phyloP scores from a whole-genome alignment of 1,140 invertebrate genomes.

The Helicorthomorpha holstii region DNA sequence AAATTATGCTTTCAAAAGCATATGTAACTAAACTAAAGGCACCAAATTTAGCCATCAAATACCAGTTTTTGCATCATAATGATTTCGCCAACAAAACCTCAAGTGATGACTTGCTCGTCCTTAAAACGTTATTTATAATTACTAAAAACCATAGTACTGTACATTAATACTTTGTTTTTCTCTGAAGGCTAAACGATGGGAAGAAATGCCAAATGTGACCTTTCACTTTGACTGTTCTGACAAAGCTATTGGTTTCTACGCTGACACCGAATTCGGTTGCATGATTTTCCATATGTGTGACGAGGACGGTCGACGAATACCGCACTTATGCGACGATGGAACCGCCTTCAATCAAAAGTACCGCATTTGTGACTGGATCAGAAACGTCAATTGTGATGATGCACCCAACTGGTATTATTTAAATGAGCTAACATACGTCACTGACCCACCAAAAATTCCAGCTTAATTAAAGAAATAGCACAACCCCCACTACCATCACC shows the following conservation, averaged over 20 bases:
- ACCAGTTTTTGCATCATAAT: no score
- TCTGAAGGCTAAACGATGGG: slow-evolving; percentile 37
- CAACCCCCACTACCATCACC: no score
- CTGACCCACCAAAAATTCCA: slow-evolving; percentile 31
- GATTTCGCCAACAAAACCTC: no score
- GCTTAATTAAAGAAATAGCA: no score
- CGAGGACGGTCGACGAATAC: slow-evolving; percentile 38
- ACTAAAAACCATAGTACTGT: no score
- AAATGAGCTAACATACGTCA: slow-evolving; percentile 39
- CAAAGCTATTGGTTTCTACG: slow-evolving; percentile 39
- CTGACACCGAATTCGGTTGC: slow-evolving; percentile 41
- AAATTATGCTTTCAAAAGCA: no score
- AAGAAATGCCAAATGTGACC: slow-evolving; percentile 40
- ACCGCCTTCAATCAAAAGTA: slow-evolving; percentile 42
- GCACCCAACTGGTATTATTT: slow-evolving; percentile 36
- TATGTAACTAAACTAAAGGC: no score
- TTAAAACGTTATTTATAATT: no score
- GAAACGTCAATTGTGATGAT: slow-evolving; percentile 38
- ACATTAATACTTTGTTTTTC: no score
- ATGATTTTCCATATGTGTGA: slow-evolving; percentile 47
- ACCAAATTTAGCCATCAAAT: no score
- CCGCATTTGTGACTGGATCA: slow-evolving; percentile 40
- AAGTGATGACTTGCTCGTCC: no score
- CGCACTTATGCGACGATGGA: slow-evolving; percentile 40
- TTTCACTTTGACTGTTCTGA: slow-evolving; percentile 40